Conservation (phyloP, 2,888 invertebrate species). For the Microchrysa polita region DNA sequence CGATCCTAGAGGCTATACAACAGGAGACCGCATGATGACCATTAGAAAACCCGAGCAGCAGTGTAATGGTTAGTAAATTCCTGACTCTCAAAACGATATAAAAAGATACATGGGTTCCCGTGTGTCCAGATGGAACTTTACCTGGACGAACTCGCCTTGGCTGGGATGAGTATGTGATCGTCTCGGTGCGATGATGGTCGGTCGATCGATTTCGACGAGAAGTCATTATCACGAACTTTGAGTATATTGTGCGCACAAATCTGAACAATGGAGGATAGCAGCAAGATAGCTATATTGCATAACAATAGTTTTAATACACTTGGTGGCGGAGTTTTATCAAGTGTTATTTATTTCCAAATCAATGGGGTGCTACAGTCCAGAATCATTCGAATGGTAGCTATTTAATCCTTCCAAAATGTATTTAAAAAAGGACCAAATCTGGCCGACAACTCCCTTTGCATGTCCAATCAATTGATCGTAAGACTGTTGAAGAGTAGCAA, state of each 20-base stretch:
- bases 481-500: slow-evolving; percentile 7
- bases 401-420: too few species aligned
- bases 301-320: not conserved
- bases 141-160: slow-evolving; percentile 30
- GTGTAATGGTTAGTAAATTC: not conserved
- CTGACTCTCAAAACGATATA: slow-evolving; percentile 11
- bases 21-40: slow-evolving; percentile 28
- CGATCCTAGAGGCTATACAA: slow-evolving; percentile 15
- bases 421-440: too few species aligned
- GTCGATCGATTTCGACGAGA: slow-evolving; percentile 22
- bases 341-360: not conserved
- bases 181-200: not conserved
- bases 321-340: not conserved
- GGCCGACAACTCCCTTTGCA: too few species aligned
- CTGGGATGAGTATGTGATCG: slow-evolving; percentile 16
- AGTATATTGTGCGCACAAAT: slow-evolving; percentile 31
- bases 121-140: slow-evolving; percentile 44
- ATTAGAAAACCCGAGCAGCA: slow-evolving; percentile 32
- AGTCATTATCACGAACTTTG: slow-evolving; percentile 38
- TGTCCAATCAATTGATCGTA: too few species aligned
- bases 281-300: slow-evolving; percentile 26
- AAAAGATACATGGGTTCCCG: slow-evolving; percentile 18
- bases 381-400: too few species aligned
- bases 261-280: slow-evolving; percentile 29
- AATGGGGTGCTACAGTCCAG: too few species aligned